Base-by-base conservation (phyloP, 1,140 invertebrate genomes). In the Drosophila sucinea region DNA sequence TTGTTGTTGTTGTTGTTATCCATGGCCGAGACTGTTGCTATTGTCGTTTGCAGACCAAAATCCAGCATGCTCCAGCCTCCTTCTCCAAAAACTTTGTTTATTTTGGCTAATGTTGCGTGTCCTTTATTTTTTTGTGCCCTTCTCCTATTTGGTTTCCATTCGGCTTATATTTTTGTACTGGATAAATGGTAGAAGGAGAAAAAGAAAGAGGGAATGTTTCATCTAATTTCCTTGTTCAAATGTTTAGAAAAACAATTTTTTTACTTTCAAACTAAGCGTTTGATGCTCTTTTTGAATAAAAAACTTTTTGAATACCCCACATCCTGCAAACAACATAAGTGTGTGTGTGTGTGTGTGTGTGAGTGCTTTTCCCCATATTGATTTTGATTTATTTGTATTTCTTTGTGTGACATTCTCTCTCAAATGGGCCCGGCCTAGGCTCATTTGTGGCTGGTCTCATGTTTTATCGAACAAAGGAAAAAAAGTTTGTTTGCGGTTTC, bases 61-160 rank as follows among this genome's bases (percentile, higher is more conserved):
- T 51, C 44, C 25, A 51, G 23, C 23, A 27, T 51, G 27, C 44
- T 47, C 44, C 17, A 23, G 6, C 5, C 33, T 33, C 8, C 6
- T 0, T 35, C 33, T 29, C n/a, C 58, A 27, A 57, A 29, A 58
- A 35, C 32, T 58, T 58, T 67, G 70, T 77, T 64, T 79, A 70
- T 32, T 23, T 30, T 62, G 77, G 60, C 85, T 79, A 87, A 87
- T 86, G 82, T 71, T 70, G 76, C 76, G 83, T 83, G 64, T 83
- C 79, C 68, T 57, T 60, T 65, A 74, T 67, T 17, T 30, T 41
- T n/a, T 32, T 55, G 54, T 27, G 27, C 3, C 11, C 25, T 60
- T 55, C 35, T 54, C 55, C 58, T 87, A 87, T 83, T 87, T 87
- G 83, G 65, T 63, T 83, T 77, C 79, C 83, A 89, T 87, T 89